phyloP scores from a whole-genome alignment of 2,797 vertebrate genomes.

The Clarias fuscus region DNA sequence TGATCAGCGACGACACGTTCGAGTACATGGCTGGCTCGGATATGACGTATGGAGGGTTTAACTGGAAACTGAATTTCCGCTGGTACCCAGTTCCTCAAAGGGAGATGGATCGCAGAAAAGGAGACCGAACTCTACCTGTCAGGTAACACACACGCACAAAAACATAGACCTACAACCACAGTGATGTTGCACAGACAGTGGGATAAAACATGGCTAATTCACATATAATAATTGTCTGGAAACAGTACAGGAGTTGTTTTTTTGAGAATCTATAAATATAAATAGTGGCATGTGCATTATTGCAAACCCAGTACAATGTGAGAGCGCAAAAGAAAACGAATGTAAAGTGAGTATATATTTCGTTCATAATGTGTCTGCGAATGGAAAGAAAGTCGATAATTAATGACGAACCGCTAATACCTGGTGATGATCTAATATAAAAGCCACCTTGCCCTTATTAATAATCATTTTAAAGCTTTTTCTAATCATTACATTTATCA shows the following conservation, averaged over 20 bases:
- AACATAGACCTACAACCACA: neutral
- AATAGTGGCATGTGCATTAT: neutral
- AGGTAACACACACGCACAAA: slow-evolving; percentile 70
- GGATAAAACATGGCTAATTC: neutral
- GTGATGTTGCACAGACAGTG: neutral
- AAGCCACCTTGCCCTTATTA: neutral
- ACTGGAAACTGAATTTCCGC: slow-evolving; percentile 98
- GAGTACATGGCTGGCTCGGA: slow-evolving; percentile 99
- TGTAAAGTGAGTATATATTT: neutral
- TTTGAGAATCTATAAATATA: no score
- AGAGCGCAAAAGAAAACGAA: neutral
- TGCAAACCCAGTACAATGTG: neutral
- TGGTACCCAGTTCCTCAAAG: slow-evolving; percentile 98
- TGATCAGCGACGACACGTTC: slow-evolving; percentile 96
- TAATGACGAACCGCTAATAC: neutral
- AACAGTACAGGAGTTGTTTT: no score
- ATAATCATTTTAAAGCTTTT: neutral
- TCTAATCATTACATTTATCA: neutral
- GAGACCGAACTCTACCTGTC: slow-evolving; percentile 93
- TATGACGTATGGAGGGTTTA: slow-evolving; percentile 98
- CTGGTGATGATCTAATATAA: neutral
- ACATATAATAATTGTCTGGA: neutral
- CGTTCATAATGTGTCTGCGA: neutral
- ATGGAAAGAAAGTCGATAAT: neutral
- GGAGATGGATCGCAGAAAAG: slow-evolving; percentile 97